A percentile compares a stretch with the other conserved stretches of the same genome.
phyloP scores from a whole-genome alignment of 2,888 invertebrate species.

The Xanthostigma xanthostigma region DNA sequence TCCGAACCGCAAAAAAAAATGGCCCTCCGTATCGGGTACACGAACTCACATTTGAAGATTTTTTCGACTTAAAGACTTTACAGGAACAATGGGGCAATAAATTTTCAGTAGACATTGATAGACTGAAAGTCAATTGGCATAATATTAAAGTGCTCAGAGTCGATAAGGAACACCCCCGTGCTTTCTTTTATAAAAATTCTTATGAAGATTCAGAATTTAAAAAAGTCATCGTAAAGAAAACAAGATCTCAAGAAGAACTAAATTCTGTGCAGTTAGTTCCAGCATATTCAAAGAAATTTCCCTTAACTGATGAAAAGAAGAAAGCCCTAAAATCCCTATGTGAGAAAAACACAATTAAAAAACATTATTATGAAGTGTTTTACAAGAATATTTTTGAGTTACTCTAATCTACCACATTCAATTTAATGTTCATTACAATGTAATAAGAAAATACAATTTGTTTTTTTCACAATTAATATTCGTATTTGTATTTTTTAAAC shows the following conservation, averaged over 20 bases:
- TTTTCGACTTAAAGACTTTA: slow-evolving; percentile 9
- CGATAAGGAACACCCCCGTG: slow-evolving; percentile 8
- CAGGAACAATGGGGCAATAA: slow-evolving; percentile 9
- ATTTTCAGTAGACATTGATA: slow-evolving; percentile 2
- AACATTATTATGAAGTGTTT: background rate
- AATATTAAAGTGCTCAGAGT: slow-evolving; percentile 10
- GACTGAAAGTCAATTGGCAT: slow-evolving; percentile 10
- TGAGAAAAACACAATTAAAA: background rate
- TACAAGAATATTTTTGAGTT: background rate
- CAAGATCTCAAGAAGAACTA: background rate
- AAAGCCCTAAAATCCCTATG: background rate
- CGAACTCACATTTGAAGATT: slow-evolving; percentile 7
- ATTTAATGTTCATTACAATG: background rate
- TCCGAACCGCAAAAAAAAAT: slow-evolving; percentile 7
- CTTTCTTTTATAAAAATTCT: slow-evolving; percentile 11
- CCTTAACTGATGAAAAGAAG: background rate
- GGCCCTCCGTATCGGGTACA: slow-evolving; percentile 6
- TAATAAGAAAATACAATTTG: too few species aligned
- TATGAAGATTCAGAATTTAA: background rate
- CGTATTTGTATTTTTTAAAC: too few species aligned
- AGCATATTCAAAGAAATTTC: background rate
- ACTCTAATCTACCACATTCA: background rate
- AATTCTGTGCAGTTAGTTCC: background rate
- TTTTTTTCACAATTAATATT: too few species aligned
- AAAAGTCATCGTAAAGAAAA: background rate